Base-by-base conservation (phyloP, 2,888 invertebrate species). In the Lithophane leautieri region DNA sequence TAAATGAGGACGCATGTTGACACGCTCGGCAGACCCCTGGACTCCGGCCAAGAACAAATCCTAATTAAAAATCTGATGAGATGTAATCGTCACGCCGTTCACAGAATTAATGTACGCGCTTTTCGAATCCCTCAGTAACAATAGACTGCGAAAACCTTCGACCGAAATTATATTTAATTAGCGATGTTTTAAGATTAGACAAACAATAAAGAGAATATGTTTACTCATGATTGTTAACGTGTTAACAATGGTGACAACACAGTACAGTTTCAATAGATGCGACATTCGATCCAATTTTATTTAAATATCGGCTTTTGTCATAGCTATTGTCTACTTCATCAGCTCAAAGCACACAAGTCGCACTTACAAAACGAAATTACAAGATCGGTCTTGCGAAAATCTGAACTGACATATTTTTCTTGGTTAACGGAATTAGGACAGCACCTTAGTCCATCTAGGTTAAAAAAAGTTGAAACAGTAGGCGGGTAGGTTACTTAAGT, bases 41-140 rank as follows among this genome's bases (percentile, higher is more conserved):
- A 90, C 70, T 56, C 68, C 28, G 58, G 91, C 92, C 92, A 92
- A 88, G 69, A 78, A 66, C 76, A 81, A 86, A 82, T 80, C 73
- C 86, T 89, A 91, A 90, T 91, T 90, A 91, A 90, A 90, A 90
- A 72, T 71, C 72, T 79, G 61, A 88, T 79, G 74, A 81, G 78
- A 88, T 88, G 79, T 80, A 88, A 91, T 90, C 86, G 86, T 82
- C 68, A 62, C 58, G 83, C 86, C 86, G 84, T 88, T 89, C 90
- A 82, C 89, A 90, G 85, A 77, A 90, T 87, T 88, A 87, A 84
- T 76, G 70, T 69, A 72, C 77, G 70, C 69, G 77, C 73, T 74
- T 72, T 76, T 67, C 73, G 76, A 82, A 62, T 40, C 62, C 68
- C 68, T 73, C 47, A 73, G 11, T 62, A 73, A 84, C 82, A 88